Base-by-base conservation (phyloP, 2,113 vertebrate genomes). In the Gorsachius goisagi region DNA sequence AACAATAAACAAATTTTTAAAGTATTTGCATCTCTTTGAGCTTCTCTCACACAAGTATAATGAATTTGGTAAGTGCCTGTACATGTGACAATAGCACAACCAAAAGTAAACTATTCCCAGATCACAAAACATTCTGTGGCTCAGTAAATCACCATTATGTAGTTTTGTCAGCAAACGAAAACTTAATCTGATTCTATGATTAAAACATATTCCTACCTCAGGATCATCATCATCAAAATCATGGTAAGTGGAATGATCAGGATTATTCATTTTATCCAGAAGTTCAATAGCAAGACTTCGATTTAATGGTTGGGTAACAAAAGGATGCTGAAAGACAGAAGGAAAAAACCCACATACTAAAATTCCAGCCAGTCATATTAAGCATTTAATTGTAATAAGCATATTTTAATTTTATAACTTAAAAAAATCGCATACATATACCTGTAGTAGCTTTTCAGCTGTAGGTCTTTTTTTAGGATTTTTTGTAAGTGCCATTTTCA, bases 141-240 rank as follows among this genome's bases (percentile, higher is more conserved):
- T 72, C 52, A 45, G 9, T 24, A 75, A 52, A 74, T 37, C 39
- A 33, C 23, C 39, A 37, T 7, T 0, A 18, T 35, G 55, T 52
- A 1, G 9, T 79, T 73, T 33, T 9, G 3, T 15, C 4, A 1
- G 41, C 13, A 88, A 90, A 86, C 1, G 4, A 88, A 81, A 77
- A 17, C 32, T 49, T 62, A 33, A 69, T 7, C 23, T 53, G 15
- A 72, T 69, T 58, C 33, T 53, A n/a, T 20, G 7, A 68, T 33
- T 62, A 85, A 75, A 82, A 84, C 32, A 45, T 37, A 58, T 97
- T 98, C 97, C 97, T 94, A 99, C 99, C 97, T 99, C 99, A 52
- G 99, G 99, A 96, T 99, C 99, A 66, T 99, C 99, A 22, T 99
- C 99, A 45, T 99, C 99, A 83, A 99, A 98, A 97, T 99, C 99